Evolutionary conservation across 2,888 invertebrate species (phyloP).

Genomic region (Orchestes rusci): DNA sequence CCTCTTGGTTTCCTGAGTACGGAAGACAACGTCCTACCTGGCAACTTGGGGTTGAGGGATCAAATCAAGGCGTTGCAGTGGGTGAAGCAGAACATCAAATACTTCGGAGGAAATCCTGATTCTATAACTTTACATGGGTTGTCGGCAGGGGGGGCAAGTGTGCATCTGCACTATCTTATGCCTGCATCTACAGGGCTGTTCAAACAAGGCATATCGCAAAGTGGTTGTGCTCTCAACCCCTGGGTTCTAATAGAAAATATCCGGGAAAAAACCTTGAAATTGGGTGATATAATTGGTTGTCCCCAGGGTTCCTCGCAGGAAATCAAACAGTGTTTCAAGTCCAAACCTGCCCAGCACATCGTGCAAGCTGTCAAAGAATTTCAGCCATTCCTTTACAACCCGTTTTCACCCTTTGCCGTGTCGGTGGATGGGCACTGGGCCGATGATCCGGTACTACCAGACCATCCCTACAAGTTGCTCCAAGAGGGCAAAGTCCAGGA

Average conservation of each 20-base stretch:
- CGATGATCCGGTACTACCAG: constrained; percentile 56
- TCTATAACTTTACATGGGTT: constrained; percentile 61
- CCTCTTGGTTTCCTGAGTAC: constrained; percentile 69
- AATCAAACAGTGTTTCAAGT: constrained; percentile 52
- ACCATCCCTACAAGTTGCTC: constrained; percentile 58
- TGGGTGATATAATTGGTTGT: constrained; percentile 59
- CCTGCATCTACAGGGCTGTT: constrained; percentile 56
- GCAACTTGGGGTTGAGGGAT: constrained; percentile 69
- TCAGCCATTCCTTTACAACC: constrained; percentile 56
- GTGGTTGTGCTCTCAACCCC: constrained; percentile 60
- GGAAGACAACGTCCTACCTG: constrained; percentile 59
- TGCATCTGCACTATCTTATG: constrained; percentile 64
- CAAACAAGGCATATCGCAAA: constrained; percentile 58
- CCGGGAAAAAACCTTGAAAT: constrained; percentile 52
- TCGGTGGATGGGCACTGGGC: constrained; percentile 53
- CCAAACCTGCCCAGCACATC: constrained; percentile 53
- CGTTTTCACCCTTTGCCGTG: constrained; percentile 67
- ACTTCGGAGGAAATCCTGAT: constrained; percentile 65
- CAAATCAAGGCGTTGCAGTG: constrained; percentile 64
- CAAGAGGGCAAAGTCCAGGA: constrained; percentile 52
- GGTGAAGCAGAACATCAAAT: constrained; percentile 59
- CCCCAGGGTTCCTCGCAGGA: constrained; percentile 47
- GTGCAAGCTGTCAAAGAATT: constrained; percentile 53
- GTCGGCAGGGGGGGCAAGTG: constrained; percentile 69
- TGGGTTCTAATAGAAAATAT: constrained; percentile 52